Conservation (phyloP, 2,797 vertebrate species). For the Mus spretus region DNA sequence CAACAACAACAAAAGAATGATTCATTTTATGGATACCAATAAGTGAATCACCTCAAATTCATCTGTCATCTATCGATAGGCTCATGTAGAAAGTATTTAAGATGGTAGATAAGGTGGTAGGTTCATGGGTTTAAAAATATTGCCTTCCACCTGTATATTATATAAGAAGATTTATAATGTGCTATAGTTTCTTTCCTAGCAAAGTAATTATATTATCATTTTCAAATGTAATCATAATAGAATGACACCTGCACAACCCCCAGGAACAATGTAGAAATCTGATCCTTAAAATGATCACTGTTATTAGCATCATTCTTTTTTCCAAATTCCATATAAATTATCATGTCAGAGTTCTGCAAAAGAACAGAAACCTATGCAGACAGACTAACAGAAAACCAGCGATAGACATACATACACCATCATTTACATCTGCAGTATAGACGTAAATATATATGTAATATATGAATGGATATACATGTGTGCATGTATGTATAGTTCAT, state of each 20-base stretch:
- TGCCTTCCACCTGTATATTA: rapidly evolving
- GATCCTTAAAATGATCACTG: background rate
- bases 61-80: background rate
- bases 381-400: background rate
- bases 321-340: background rate
- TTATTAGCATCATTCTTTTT: background rate
- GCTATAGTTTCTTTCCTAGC: background rate
- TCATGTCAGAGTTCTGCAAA: background rate
- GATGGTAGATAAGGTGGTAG: background rate
- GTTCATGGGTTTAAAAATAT: background rate
- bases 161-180: background rate
- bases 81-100: too few relatives aligned
- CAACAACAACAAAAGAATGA: background rate
- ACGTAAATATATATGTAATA: background rate
- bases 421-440: background rate
- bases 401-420: background rate
- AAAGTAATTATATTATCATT: background rate
- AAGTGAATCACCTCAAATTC: background rate
- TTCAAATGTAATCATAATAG: background rate
- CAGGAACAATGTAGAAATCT: background rate
- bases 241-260: background rate
- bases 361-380: background rate
- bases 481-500: background rate
- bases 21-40: background rate
- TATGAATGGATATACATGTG: background rate